These are phyloP conservation scores for Physocephala rufipes DNA, from an alignment of 2,888 invertebrate species.

Conservation along the genomic window DNA sequence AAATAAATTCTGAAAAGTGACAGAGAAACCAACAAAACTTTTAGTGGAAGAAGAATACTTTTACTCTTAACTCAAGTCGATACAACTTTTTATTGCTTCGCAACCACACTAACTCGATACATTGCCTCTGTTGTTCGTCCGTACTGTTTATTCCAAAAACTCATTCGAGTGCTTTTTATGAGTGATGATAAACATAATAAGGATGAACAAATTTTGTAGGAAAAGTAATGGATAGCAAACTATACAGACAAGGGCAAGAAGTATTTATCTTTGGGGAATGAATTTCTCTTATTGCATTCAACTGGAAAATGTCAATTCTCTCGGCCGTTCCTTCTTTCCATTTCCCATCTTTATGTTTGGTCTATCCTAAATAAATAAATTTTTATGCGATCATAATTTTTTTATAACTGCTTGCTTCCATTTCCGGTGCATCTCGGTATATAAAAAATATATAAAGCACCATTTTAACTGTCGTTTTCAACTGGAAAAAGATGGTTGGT, in stretches of 20 bases:
- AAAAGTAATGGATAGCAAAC: not conserved
- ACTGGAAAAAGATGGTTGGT: not conserved
- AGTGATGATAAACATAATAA: too few relatives aligned
- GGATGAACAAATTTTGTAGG: too few relatives aligned
- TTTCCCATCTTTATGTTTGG: not conserved
- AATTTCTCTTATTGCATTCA: not conserved
- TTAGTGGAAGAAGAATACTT: too few relatives aligned
- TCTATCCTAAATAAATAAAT: slow-evolving; percentile 10
- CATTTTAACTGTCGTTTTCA: not conserved
- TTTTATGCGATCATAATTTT: slow-evolving; percentile 19
- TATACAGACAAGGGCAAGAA: not conserved
- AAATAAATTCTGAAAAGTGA: too few relatives aligned
- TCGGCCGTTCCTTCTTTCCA: not conserved
- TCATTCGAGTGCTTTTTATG: too few relatives aligned
- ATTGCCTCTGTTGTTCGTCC: too few relatives aligned
- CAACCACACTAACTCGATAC: not conserved
- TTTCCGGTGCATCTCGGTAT: not conserved
- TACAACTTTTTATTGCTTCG: not conserved
- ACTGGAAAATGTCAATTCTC: not conserved
- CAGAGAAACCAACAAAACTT: too few relatives aligned
- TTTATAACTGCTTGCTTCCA: slow-evolving; percentile 24
- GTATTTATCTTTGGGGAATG: not conserved
- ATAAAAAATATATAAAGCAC: too few relatives aligned
- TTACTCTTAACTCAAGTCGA: not conserved
- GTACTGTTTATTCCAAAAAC: too few relatives aligned